phyloP scores from a whole-genome alignment of 1,140 invertebrate genomes.

The Atta texana region DNA sequence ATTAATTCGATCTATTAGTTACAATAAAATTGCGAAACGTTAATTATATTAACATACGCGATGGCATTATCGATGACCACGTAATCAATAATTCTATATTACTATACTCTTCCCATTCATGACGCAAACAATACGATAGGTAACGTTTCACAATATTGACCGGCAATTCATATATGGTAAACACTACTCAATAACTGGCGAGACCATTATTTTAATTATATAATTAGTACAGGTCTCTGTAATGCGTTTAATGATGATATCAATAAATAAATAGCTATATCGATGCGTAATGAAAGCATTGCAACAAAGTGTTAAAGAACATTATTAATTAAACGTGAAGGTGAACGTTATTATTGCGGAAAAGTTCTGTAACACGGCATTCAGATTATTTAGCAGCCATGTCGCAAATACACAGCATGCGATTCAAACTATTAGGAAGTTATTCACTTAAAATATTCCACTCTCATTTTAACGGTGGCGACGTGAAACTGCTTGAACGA shows the following conservation, averaged over 20 bases:
- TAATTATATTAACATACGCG: constrained; percentile 15
- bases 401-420: constrained; percentile 35
- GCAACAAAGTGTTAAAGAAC: constrained; percentile 34
- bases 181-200: not conserved
- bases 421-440: constrained; percentile 61
- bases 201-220: constrained; percentile 39
- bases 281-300: constrained; percentile 7
- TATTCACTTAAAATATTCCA: constrained; percentile 46
- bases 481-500: constrained; percentile 32
- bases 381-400: constrained; percentile 41
- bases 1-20: not conserved
- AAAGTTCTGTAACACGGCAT: not conserved
- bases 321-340: constrained; percentile 19
- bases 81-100: constrained; percentile 40
- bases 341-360: not conserved
- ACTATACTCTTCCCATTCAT: constrained; percentile 46
- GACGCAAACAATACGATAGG: constrained; percentile 41
- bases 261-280: constrained; percentile 29
- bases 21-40: not conserved
- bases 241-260: constrained; percentile 12
- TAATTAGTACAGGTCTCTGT: constrained; percentile 30
- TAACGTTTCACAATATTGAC: constrained; percentile 38
- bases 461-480: constrained; percentile 41
- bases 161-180: constrained; percentile 19
- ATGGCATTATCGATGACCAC: not conserved